Evolutionary conservation across 2,797 vertebrate species (phyloP).

Genomic region (Echeneis naucrates): DNA sequence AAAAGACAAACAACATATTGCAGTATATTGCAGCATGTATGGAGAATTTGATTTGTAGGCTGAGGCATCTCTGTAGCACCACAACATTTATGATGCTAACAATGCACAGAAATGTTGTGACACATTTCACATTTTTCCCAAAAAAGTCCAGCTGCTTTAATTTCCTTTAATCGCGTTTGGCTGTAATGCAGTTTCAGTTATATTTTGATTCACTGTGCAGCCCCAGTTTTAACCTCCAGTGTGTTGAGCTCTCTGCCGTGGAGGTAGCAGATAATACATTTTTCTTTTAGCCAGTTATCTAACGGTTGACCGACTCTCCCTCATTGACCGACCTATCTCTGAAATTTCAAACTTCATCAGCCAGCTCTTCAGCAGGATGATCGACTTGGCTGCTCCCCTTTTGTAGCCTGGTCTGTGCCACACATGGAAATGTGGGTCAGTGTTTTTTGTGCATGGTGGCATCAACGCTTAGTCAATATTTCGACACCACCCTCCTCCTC

Average conservation of each 20-base stretch:
- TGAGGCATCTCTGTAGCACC: too few species aligned
- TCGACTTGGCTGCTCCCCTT: not conserved
- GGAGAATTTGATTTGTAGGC: too few species aligned
- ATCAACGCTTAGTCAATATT: conserved; percentile 12
- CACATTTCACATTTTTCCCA: too few species aligned
- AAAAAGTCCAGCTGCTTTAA: too few species aligned
- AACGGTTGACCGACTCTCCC: not conserved
- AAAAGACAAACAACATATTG: too few species aligned
- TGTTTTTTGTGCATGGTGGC: conserved; percentile 20
- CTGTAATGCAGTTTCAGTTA: too few species aligned
- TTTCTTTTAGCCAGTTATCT: not conserved
- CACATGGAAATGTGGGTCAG: conserved; percentile 57
- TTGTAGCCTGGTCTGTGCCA: not conserved
- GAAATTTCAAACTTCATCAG: not conserved
- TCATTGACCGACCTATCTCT: not conserved
- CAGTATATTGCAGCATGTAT: too few species aligned
- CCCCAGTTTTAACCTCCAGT: not conserved
- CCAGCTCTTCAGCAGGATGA: not conserved
- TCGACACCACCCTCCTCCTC: not conserved
- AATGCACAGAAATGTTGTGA: too few species aligned
- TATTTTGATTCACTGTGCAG: too few species aligned
- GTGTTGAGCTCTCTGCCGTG: not conserved
- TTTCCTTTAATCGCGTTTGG: too few species aligned
- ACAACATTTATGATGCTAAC: too few species aligned
- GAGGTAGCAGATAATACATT: not conserved